Conservation (phyloP, 2,797 vertebrate genomes). For the Peromyscus attwateri region DNA sequence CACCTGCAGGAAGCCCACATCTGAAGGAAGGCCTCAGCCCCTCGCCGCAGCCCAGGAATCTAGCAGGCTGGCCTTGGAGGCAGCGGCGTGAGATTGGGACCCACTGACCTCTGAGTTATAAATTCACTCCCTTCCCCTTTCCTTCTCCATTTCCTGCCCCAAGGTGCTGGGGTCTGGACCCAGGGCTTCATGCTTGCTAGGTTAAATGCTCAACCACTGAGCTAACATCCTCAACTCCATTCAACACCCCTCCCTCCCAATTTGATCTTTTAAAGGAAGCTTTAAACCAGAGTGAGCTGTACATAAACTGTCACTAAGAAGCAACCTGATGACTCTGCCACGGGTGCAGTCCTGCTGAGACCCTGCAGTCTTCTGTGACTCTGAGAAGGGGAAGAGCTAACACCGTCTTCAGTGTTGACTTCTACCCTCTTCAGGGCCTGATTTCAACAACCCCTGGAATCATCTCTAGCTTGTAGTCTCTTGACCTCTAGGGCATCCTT, state of each 20-base stretch:
- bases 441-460: background rate
- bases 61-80: background rate
- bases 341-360: too few relatives aligned
- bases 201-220: background rate
- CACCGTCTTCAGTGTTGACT: background rate
- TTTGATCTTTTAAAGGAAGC: background rate
- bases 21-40: background rate
- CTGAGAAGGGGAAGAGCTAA: background rate
- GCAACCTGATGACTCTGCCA: too few relatives aligned
- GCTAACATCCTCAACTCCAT: background rate
- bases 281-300: background rate
- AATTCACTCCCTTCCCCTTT: background rate
- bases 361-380: too few relatives aligned
- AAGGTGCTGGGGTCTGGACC: background rate
- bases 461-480: background rate
- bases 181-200: background rate
- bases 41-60: background rate
- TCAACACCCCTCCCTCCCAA: background rate
- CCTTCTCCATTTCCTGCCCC: background rate
- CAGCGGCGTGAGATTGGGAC: background rate
- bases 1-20: background rate
- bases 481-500: background rate
- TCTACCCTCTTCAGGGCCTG: background rate
- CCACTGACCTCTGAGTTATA: background rate
- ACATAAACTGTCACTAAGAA: rapidly evolving